phyloP scores from a whole-genome alignment of 2,797 vertebrate genomes.

The Pipistrellus nathusii region DNA sequence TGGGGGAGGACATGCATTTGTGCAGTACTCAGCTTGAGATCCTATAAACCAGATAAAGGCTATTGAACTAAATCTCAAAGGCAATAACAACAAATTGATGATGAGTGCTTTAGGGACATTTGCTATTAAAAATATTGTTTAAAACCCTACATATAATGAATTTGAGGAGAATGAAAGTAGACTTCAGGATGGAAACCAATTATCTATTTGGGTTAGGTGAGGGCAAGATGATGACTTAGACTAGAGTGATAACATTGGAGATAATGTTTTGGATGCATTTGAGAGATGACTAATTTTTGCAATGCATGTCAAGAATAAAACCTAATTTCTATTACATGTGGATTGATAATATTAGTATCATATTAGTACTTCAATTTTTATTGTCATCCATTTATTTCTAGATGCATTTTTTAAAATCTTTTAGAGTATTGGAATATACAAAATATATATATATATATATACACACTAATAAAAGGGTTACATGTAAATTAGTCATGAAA shows the following conservation, averaged over 20 bases:
- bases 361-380: not conserved
- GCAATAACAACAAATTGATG: not conserved
- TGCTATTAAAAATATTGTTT: not conserved
- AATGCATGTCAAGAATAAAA: not conserved
- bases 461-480: no score
- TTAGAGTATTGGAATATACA: not conserved
- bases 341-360: not conserved
- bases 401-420: not conserved
- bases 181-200: not conserved
- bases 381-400: not conserved
- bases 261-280: not conserved
- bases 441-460: no score
- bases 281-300: not conserved
- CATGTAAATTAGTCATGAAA: no score
- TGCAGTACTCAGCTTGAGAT: accelerated
- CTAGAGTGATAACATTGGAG: not conserved
- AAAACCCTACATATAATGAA: not conserved
- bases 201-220: not conserved
- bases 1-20: not conserved
- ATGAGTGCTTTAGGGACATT: not conserved
- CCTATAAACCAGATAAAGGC: not conserved
- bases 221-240: not conserved
- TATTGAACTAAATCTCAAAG: not conserved
- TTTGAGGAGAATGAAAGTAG: not conserved
- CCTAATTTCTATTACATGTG: not conserved